Base-by-base conservation (phyloP, 1,140 invertebrate genomes). In the Odontomachus brunneus region DNA sequence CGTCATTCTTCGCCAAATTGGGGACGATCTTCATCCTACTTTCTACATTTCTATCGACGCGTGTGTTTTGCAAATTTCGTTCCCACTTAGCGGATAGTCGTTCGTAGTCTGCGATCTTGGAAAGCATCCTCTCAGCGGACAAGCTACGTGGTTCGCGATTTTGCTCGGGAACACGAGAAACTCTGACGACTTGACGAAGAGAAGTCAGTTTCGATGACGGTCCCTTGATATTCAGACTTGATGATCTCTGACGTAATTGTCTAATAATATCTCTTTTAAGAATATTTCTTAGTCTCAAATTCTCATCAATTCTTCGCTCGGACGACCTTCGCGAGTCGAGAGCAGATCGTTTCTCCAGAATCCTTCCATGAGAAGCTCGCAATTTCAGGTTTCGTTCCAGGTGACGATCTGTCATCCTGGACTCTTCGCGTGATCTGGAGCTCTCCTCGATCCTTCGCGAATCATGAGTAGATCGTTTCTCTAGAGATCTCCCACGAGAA, bases 41-140 rank as follows among this genome's bases (percentile, higher is more conserved):
- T 48, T 22, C 1, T 0, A 51, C 9, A 22, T 71, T 82, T 29
- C n/a, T 88, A 66, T 83, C 82, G 71, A 17, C 3, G 19, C 63
- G 76, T 15, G 2, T 60, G 24, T 55, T 44, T 14, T 60, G 72
- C 38, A 62, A 17, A 72, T 29, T 49, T 29, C 17, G 65, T 49
- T 71, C 74, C 62, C 81, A 57, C 22, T 44, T n/a, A 3, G 55
- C 19, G 1, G 72, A 57, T 7, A 82, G 51, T 12, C 82, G 85
- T 67, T 83, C 72, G 24, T 65, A 19, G 15, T 62, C 60, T 19
- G 24, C 29, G 17, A 24, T 71, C 65, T 26, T 75, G 29, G 55
- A 14, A 17, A 66, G 0, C 19, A 1, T 29, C 4, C 33, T 59
- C 1, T 72, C 76, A 22, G 26, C 14, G 48, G 51, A 71, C 14